Evolutionary conservation across 2,888 invertebrate genomes (phyloP).

Genomic region (Andricus quercusramuli): DNA sequence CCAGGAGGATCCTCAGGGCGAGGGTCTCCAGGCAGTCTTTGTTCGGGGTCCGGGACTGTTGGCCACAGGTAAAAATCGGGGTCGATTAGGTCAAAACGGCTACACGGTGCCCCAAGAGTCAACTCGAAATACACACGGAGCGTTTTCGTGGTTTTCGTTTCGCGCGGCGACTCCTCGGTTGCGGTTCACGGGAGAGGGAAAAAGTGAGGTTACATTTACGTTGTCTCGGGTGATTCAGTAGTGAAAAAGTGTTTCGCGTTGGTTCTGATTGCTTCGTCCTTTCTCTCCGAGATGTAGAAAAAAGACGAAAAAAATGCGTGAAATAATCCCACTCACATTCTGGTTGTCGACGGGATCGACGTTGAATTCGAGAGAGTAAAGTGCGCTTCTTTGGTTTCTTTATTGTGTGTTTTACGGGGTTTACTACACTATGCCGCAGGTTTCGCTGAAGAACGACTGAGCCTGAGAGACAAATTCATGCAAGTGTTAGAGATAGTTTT

Average conservation of each 20-base stretch:
- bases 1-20: slow-evolving; percentile 43
- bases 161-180: background rate
- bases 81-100: background rate
- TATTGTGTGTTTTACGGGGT: background rate
- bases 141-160: background rate
- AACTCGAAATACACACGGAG: background rate
- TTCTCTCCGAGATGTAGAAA: background rate
- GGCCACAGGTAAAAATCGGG: slow-evolving; percentile 6
- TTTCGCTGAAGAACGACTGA: slow-evolving; percentile 4
- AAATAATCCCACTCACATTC: background rate
- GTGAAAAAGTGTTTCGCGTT: background rate
- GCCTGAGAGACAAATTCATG: slow-evolving; percentile 2
- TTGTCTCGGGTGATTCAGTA: slow-evolving; percentile 11
- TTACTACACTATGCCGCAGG: background rate
- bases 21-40: slow-evolving; percentile 47
- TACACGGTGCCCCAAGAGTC: background rate
- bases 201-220: slow-evolving; percentile 35
- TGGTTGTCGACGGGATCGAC: background rate
- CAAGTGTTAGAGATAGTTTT: slow-evolving; percentile 25
- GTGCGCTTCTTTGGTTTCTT: slow-evolving; percentile 17
- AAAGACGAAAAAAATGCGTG: background rate
- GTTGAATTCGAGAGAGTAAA: slow-evolving; percentile 6
- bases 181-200: background rate
- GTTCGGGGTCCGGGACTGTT: background rate
- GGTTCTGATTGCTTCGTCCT: background rate